A percentile compares a stretch with the other conserved stretches of the same genome.
These are phyloP conservation scores for Masnerella sp. DNA, from an alignment of 2,888 invertebrate genomes.

Conservation along the genomic window DNA sequence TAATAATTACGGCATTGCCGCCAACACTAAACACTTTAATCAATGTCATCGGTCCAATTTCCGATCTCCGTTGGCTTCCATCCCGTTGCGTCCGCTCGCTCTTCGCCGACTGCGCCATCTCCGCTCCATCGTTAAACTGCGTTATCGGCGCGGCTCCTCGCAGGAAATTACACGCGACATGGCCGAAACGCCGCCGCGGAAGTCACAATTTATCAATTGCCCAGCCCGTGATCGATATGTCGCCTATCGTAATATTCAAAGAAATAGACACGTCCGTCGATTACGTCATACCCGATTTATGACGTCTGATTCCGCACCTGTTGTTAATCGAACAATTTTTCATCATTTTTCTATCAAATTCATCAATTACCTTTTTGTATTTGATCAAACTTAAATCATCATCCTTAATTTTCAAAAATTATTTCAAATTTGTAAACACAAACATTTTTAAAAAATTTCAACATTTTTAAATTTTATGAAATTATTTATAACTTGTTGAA, in stretches of 20 bases:
- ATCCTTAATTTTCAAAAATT: too few species aligned
- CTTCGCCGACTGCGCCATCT: conserved; percentile 60
- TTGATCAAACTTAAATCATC: too few species aligned
- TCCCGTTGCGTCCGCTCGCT: conserved; percentile 64
- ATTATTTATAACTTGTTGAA: too few species aligned
- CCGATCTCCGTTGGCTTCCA: conserved; percentile 73
- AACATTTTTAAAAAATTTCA: too few species aligned
- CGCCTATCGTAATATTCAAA: conserved; percentile 50
- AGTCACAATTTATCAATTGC: conserved; percentile 77
- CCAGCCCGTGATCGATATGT: conserved; percentile 63
- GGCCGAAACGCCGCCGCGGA: conserved; percentile 75
- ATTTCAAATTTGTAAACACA: too few species aligned
- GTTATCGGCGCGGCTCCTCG: conserved; percentile 67
- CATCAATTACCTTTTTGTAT: too few species aligned
- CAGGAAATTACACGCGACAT: conserved; percentile 76
- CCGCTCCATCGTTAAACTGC: conserved; percentile 58
- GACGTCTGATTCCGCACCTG: conserved; percentile 37
- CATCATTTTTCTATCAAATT: neutral
- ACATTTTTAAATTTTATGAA: too few species aligned
- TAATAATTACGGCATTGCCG: conserved; percentile 75
- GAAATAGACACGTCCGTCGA: conserved; percentile 52
- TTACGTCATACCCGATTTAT: conserved; percentile 43
- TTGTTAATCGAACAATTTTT: conserved; percentile 41
- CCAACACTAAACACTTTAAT: conserved; percentile 76
- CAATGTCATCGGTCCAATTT: conserved; percentile 78